Base-by-base conservation (phyloP, 1,140 invertebrate genomes). In the Macrobrachium nipponense region DNA sequence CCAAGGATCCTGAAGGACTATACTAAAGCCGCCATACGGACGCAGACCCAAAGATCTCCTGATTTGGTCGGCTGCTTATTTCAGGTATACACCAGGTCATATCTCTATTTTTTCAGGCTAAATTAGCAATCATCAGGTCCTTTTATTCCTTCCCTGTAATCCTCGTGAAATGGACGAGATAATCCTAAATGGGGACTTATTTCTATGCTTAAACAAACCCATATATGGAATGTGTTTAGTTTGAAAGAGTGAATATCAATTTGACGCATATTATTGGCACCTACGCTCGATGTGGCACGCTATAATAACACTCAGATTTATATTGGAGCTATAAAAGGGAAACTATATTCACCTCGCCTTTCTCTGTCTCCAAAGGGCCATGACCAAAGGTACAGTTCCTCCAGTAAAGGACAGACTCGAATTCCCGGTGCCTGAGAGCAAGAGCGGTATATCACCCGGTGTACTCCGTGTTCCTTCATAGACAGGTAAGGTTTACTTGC, bases 11-110 rank as follows among this genome's bases (percentile, higher is more conserved):
- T 98, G 59, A 96, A 97, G 91, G 93, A 95, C 89, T 98, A 95
- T 90, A 95, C 96, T 18, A 98, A 97, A 93, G 96, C 96, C 36
- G 96, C 96, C 1, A 97, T 97, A 86, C 93, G 96, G 89, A 97
- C 96, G 36, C 96, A 97, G 90, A n/a, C 96, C 97, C 0, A 93
- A 94, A 88, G 96, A 97, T 92, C 93, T 97, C 1, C 91, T 97
- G 5, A 93, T 93, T 88, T 98, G 96, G 96, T 96, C 96, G 0
- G 94, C 93, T 61, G 93, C 94, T n/a, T 96, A 96, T 90, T 96
- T 96, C 90, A 93, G 93, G 58, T 96, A 62, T 94, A 93, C 14
- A 12, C 5, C 27, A 11, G 43, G 20, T 27, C 36, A 72, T 3
- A 68, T 17, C 5, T 70, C 86, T 78, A 0, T 66, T 36, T 82